Evolutionary conservation across 2,888 invertebrate species (phyloP).

Genomic region (Clanis bilineata): DNA sequence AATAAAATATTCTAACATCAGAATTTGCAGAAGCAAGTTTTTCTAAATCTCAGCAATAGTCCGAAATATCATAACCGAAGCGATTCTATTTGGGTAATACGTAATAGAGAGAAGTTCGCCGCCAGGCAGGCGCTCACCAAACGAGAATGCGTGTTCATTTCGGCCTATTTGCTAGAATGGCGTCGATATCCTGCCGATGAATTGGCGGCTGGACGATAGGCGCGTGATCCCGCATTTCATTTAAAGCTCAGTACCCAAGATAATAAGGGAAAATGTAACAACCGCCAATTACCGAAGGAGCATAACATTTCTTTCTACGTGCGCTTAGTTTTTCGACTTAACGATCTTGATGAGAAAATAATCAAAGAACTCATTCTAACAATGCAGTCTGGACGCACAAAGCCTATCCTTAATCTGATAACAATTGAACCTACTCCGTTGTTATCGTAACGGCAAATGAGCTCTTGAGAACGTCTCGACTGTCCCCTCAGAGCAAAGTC

Average conservation of each 20-base stretch:
- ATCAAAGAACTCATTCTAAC: background rate
- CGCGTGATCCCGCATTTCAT: conserved; percentile 65
- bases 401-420: conserved; percentile 34
- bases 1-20: conserved; percentile 32
- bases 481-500: conserved; percentile 24
- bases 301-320: background rate
- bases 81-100: conserved; percentile 63
- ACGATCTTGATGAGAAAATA: background rate
- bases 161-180: conserved; percentile 59
- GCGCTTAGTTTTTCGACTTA: conserved; percentile 6
- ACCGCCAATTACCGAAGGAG: conserved; percentile 29
- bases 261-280: conserved; percentile 22
- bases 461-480: conserved; percentile 28
- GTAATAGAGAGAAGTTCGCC: conserved; percentile 63
- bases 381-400: background rate
- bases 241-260: conserved; percentile 32
- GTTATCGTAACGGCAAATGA: conserved; percentile 47
- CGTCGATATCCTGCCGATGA: conserved; percentile 57
- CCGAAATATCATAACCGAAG: conserved; percentile 56
- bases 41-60: conserved; percentile 49
- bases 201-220: conserved; percentile 47
- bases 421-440: conserved; percentile 54
- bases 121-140: conserved; percentile 61
- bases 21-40: conserved; percentile 35
- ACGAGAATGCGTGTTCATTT: conserved; percentile 55